Base-by-base conservation (phyloP, 1,140 invertebrate genomes). In the Drosophila rhopaloa region DNA sequence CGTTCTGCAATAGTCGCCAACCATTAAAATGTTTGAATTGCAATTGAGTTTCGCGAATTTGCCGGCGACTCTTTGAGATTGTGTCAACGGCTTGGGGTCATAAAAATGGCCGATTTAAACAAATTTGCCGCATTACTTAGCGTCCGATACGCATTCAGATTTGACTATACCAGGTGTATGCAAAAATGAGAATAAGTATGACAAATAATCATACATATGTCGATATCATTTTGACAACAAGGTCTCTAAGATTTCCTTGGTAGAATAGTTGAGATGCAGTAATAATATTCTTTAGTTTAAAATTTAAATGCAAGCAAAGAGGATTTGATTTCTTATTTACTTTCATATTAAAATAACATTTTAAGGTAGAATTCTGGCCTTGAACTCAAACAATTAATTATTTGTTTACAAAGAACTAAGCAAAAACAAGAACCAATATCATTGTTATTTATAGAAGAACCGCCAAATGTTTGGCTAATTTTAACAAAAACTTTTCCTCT, bases 111-210 rank as follows among this genome's bases (percentile, higher is more conserved):
- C 59, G 53, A 55, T 68, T 73, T 81, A 81, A 65, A 81, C 81
- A 85, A 85, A 85, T 85, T 85, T 85, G 68, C 48, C 0, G 62
- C 81, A 85, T 85, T 85, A 84, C 75, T 83, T 84, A 83, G 78
- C 57, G 81, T 66, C 60, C 50, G 50, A 76, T 81, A 76, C 51
- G 68, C 16, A 56, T 29, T 44, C 13, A 68, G 48, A 81, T 66
- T 75, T 61, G 61, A 35, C 10, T 9, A 29, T 32, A 14, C 24
- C 14, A 27, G 57, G 37, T 40, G 1, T 14, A 7, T 14, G 47
- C 50, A 53, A 27, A 57, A 40, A 38, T 11, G 11, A 29, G 16
- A 53, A 9, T 14, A 68, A 76, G 13, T 66, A 66, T 56, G 24
- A 44, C 5, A 14, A 50, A 63, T 63, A 35, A 24, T 13, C 11